Evolutionary conservation across 2,113 vertebrate genomes (phyloP).

Genomic region (Thinocorus orbignyianus): DNA sequence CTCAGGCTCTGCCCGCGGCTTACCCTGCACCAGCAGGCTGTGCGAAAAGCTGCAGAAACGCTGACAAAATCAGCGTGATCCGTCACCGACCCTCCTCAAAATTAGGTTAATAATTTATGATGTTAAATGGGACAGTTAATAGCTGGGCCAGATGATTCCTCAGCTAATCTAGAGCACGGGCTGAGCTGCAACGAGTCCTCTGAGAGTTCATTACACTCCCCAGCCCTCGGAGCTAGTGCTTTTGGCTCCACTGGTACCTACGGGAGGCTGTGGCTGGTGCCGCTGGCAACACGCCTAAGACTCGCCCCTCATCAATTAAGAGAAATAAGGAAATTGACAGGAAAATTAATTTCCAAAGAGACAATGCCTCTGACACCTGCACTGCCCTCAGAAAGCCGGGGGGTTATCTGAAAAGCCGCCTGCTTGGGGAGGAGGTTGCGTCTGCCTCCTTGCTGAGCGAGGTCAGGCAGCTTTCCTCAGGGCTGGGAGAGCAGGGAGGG

Average conservation of each 20-base stretch:
- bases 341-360: conserved; percentile 65
- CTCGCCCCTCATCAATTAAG: conserved; percentile 65
- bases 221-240: not conserved
- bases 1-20: not conserved
- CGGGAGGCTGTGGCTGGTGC: conserved; percentile 50
- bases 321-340: conserved; percentile 64
- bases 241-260: conserved; percentile 39
- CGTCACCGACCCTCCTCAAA: conserved; percentile 81
- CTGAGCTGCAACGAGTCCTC: conserved; percentile 68
- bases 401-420: not conserved
- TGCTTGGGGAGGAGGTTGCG: not conserved
- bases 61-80: conserved; percentile 67
- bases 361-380: conserved; percentile 48
- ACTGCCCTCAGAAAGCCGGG: not conserved
- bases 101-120: conserved; percentile 92
- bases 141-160: conserved; percentile 79
- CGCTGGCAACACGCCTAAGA: conserved; percentile 46
- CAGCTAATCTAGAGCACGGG: conserved; percentile 59
- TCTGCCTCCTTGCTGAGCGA: not conserved
- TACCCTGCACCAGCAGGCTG: not conserved
- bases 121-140: conserved; percentile 86
- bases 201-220: conserved; percentile 66
- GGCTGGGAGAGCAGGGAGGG: not conserved
- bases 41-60: not conserved
- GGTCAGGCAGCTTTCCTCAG: not conserved